Percentiles rank a stretch among this genome's conserved stretches.
Evolutionary conservation across 35 echinoderm and acorn worm species (phyloP).

Genomic region (Eucidaris tribuloides): DNA sequence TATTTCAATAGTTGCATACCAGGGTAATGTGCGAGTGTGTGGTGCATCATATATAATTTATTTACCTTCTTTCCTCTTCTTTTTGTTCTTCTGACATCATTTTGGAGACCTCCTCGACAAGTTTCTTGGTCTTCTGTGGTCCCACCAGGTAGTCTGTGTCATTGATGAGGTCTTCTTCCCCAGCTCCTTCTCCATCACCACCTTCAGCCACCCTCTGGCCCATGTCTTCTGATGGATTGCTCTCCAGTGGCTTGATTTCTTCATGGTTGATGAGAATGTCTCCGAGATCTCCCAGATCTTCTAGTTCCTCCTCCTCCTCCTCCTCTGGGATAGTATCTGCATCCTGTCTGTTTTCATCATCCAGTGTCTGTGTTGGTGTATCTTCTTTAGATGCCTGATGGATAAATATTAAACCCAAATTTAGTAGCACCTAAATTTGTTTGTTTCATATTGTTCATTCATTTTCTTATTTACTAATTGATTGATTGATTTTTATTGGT

Average conservation of each 20-base stretch:
- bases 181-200: neutral
- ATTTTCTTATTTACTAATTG: no score
- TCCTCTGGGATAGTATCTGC: neutral
- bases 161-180: neutral
- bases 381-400: neutral
- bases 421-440: no score
- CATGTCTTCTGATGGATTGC: no score
- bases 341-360: neutral
- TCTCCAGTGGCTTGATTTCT: neutral
- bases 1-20: no score
- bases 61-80: neutral
- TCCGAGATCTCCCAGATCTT: neutral
- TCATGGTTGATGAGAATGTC: slow-evolving; percentile 30
- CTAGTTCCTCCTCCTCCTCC: neutral
- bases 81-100: slow-evolving; percentile 30
- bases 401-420: neutral
- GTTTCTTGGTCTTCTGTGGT: slow-evolving; percentile 26
- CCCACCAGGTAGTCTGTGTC: neutral
- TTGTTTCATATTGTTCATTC: no score
- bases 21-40: no score
- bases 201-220: neutral
- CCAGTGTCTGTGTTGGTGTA: neutral
- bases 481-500: neutral
- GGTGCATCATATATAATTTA: no score
- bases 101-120: slow-evolving; percentile 10